Base-by-base conservation (phyloP, 2,888 invertebrate species). In the Himalopsyche kuldschensis region DNA sequence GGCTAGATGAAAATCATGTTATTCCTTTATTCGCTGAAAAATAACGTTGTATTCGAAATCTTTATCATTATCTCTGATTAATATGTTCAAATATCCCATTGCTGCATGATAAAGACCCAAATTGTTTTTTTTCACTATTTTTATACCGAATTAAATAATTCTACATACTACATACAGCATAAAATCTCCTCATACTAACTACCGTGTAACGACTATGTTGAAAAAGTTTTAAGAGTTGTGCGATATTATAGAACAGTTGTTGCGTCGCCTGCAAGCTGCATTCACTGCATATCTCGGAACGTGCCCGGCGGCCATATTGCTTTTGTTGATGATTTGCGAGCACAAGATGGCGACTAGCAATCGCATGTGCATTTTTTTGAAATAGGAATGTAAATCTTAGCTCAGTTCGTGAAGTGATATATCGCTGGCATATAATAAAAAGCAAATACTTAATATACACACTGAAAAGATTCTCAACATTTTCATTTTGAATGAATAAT, bases 251-350 rank as follows among this genome's bases (percentile, higher is more conserved):
- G 69, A 69, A 27, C 69, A 69, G 69, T 69, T 69, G 69, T 69
- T 69, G 69, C 69, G 69, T 69, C 69, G 69, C 27, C 41, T 27
- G 17, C 41, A n/a, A 78, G 46, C 63, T 20, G 55, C 31, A 63
- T 41, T 55, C 75, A 48, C 75, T 76, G 81, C 81, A 81, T 83
- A 83, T 83, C 31, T 75, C 78, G 81, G 84, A 30, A 80, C 82
- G 84, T 81, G 80, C 78, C 78, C 69, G 48, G 78, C 83, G 31
- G 81, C 81, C 83, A 81, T 83, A 85, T 83, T 83, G 79, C 83
- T 27, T 83, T 82, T 82, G 82, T 83, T 83, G 77, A 80, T 80
- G 83, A 83, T 83, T 83, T 83, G 83, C 78, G 80, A 78, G 83
- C 80, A 78, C 76, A 69, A 69, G 69, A 69, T 69, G 69, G 69